Evolutionary conservation across 2,888 invertebrate species (phyloP).

Genomic region (Asteroscopus sphinx): DNA sequence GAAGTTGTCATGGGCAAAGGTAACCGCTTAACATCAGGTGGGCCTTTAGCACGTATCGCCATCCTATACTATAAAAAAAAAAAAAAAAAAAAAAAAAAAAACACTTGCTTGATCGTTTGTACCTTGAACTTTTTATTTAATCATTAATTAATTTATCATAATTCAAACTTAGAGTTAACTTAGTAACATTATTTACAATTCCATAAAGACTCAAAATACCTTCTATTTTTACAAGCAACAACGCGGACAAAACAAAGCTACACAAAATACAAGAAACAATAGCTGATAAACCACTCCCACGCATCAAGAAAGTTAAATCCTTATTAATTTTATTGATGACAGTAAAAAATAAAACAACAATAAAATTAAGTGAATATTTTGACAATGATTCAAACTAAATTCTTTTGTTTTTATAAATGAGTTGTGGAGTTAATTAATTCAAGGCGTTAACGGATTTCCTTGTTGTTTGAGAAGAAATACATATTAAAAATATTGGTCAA

Average conservation of each 20-base stretch:
- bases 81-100: no score
- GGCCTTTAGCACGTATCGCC: no score
- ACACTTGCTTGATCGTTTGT: no score
- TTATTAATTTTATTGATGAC: conserved; percentile 54
- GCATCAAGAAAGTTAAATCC: conserved; percentile 52
- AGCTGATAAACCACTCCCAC: conserved; percentile 44
- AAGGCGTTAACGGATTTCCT: conserved; percentile 1
- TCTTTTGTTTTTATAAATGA: conserved; percentile 25
- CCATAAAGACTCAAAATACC: no score
- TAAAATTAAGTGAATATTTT: conserved; percentile 39
- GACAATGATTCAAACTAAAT: conserved; percentile 19
- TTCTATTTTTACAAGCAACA: not conserved
- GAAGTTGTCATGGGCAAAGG: no score
- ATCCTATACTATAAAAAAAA: no score
- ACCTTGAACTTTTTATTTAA: no score
- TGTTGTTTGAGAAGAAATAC: conserved; percentile 1
- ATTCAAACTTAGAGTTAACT: no score
- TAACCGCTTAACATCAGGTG: no score
- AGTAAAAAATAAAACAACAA: conserved; percentile 36
- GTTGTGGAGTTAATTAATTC: conserved; percentile 13
- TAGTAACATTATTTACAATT: no score
- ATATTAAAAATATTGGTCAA: no score
- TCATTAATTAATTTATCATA: no score
- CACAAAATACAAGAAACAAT: conserved; percentile 27
- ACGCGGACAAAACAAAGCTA: not conserved